phyloP scores from a whole-genome alignment of 2,797 vertebrate genomes.

The Neosalanx taihuensis region DNA sequence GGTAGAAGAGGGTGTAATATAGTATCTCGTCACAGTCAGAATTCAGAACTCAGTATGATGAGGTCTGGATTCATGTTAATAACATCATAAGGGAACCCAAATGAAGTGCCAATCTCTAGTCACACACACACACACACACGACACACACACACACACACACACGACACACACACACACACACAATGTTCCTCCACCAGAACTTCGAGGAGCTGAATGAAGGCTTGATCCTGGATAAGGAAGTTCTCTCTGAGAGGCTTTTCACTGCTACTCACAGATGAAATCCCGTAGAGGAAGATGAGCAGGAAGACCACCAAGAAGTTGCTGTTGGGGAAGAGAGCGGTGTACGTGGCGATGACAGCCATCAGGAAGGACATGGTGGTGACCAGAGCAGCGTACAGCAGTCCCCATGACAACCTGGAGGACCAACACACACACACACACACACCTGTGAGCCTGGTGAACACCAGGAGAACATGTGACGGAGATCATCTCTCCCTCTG shows the following conservation, averaged over 20 bases:
- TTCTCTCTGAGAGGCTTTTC: background rate
- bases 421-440: constrained; percentile 15
- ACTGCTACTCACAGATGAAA: constrained; percentile 86
- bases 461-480: too few relatives aligned
- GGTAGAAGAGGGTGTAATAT: background rate
- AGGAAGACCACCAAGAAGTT: constrained; percentile 87
- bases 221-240: background rate
- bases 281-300: constrained; percentile 94
- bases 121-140: too few relatives aligned
- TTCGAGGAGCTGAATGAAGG: background rate
- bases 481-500: too few relatives aligned
- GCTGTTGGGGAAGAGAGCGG: constrained; percentile 89
- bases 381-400: constrained; percentile 87
- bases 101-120: too few relatives aligned
- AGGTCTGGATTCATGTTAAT: background rate
- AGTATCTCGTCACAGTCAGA: background rate
- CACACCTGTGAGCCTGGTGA: too few relatives aligned
- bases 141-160: too few relatives aligned
- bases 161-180: too few relatives aligned
- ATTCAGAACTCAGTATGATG: background rate
- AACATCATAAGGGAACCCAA: constrained; percentile 2
- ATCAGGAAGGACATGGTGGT: constrained; percentile 94
- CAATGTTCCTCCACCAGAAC: background rate
- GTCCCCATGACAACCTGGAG: constrained; percentile 93
- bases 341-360: constrained; percentile 88